Conservation (phyloP, 2,797 vertebrate species). For the Molossus molossus region DNA sequence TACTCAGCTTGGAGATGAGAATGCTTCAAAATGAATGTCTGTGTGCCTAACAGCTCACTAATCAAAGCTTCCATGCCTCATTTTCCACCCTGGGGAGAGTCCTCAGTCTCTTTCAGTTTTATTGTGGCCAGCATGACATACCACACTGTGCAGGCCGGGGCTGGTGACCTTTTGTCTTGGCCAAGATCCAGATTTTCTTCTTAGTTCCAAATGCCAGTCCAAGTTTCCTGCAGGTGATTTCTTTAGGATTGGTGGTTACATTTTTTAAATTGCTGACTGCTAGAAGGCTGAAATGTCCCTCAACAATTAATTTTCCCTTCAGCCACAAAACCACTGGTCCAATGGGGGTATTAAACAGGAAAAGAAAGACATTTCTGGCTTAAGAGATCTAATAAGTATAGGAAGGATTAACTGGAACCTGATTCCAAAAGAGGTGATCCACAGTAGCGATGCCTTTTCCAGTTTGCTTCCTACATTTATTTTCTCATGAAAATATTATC, state of each 20-base stretch:
- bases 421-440: conserved; percentile 35
- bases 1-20: not conserved
- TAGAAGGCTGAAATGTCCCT: conserved; percentile 67
- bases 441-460: conserved; percentile 1
- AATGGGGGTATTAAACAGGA: conserved; percentile 15
- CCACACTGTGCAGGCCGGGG: not conserved
- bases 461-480: conserved; percentile 63
- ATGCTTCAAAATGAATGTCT: conserved; percentile 35
- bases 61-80: not conserved
- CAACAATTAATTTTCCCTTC: conserved; percentile 43
- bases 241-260: conserved; percentile 37
- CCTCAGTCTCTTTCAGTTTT: conserved; percentile 38
- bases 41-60: not conserved
- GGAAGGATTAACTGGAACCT: conserved; percentile 38
- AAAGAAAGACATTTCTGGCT: conserved; percentile 21
- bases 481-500: conserved; percentile 43
- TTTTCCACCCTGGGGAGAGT: not conserved
- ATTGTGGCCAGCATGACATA: conserved; percentile 29
- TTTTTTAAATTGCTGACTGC: conserved; percentile 20
- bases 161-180: conserved; percentile 66
- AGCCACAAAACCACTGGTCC: conserved; percentile 2
- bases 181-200: conserved; percentile 71
- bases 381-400: conserved; percentile 53
- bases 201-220: conserved; percentile 58
- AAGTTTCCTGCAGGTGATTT: conserved; percentile 66